phyloP scores from a whole-genome alignment of 2,113 vertebrate species.

The Aviceda subcristata region DNA sequence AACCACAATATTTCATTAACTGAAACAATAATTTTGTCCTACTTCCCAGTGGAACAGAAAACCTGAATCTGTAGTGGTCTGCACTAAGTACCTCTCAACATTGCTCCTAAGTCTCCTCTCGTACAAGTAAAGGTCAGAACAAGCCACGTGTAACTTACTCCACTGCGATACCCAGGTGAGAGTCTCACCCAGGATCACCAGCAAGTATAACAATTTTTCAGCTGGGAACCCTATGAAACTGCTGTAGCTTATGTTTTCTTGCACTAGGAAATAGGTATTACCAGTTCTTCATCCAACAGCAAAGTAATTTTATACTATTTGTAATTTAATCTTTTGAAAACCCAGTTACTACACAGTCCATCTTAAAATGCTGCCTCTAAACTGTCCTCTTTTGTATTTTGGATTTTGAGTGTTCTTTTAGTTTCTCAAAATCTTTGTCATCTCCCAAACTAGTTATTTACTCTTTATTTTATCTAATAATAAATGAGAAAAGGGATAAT shows the following conservation, averaged over 20 bases:
- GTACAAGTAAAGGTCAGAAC: neutral
- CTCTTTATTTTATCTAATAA: neutral
- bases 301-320: neutral
- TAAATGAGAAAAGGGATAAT: neutral
- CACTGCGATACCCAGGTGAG: neutral
- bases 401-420: neutral
- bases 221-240: neutral
- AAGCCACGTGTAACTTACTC: neutral
- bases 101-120: neutral
- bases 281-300: neutral
- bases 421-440: neutral
- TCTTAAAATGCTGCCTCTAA: neutral
- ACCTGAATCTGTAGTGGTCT: neutral
- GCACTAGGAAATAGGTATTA: neutral
- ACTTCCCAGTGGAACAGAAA: neutral
- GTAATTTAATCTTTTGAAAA: neutral
- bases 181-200: neutral
- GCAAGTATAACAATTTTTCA: neutral
- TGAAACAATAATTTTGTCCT: neutral
- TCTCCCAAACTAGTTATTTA: neutral
- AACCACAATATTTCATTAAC: neutral
- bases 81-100: neutral
- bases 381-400: neutral
- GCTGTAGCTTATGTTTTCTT: neutral
- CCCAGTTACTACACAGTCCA: neutral